Evolutionary conservation across 2,888 invertebrate genomes (phyloP).

Genomic region (Spilosoma lubricipeda): DNA sequence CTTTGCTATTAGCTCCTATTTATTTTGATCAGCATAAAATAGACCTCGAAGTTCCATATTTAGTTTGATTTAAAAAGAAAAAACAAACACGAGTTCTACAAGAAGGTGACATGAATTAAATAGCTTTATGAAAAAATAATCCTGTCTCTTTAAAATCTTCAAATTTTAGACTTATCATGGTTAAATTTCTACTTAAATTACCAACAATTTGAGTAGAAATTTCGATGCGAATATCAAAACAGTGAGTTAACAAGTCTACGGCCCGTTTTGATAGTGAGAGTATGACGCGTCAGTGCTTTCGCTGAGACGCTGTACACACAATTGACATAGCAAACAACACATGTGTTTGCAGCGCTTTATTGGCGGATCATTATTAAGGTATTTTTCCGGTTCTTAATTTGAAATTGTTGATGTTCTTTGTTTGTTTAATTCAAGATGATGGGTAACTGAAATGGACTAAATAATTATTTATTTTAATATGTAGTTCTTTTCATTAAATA

Average conservation of each 20-base stretch:
- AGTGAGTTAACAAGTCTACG: constrained; percentile 43
- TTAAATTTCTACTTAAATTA: no score
- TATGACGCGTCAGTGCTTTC: constrained; percentile 46
- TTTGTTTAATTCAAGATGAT: constrained; percentile 17
- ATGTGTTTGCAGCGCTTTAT: neutral
- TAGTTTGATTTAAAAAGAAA: neutral
- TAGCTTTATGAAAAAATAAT: constrained; percentile 32
- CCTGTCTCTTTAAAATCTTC: neutral
- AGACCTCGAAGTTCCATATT: no score
- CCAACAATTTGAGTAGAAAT: constrained; percentile 21
- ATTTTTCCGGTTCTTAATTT: constrained; percentile 7
- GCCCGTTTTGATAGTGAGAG: constrained; percentile 57
- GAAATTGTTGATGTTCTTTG: neutral
- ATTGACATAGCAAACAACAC: neutral
- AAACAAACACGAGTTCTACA: constrained; percentile 22
- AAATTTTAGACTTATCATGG: constrained; percentile 12
- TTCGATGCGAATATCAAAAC: constrained; percentile 40
- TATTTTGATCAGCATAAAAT: no score
- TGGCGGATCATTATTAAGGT: neutral
- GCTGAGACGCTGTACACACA: constrained; percentile 33
- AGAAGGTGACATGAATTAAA: constrained; percentile 37
- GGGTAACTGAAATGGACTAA: neutral
- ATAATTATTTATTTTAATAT: neutral
- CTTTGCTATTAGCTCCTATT: no score
- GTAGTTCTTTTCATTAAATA: no score